Base-by-base conservation (phyloP, 2,797 vertebrate species). In the Mus spretus region DNA sequence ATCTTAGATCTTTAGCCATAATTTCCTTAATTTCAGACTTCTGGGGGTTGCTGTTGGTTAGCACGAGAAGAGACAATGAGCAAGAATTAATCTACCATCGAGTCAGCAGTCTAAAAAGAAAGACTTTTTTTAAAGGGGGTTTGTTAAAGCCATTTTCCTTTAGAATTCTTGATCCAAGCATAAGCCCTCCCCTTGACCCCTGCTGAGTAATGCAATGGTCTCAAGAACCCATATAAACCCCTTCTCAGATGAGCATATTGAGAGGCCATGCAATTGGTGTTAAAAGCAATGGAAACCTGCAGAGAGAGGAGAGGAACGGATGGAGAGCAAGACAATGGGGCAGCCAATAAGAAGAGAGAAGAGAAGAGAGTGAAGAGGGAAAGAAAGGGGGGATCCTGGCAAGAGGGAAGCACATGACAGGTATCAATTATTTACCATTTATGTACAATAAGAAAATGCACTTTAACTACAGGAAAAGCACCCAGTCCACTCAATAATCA, bases 381-480 rank as follows among this genome's bases (percentile, higher is more conserved):
- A 94, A 96, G 85, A 93, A 87, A 91, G 97, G 89, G 85, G 89
- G 93, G 96, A 93, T 70, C 97, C 94, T 34, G 81, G 96, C 98
- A 96, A 97, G 98, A 97, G 94, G 97, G 97, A 98, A 94, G 96
- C 98, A 98, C 97, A 98, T 98, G 98, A 98, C 98, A 99, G 98
- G 98, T 98, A 98, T 98, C 98, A 99, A 99, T 99, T 99, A 98
- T 99, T 99, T 98, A 99, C 98, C 98, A 97, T 98, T 99, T 98
- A 98, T 97, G 97, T 96, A 98, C 98, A 97, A 98, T 98, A 98
- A 98, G 98, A 98, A 98, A 98, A 98, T 97, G 97, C 97, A 97
- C 95, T 98, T 98, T 98, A 98, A 98, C 70, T 93, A 98, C 97
- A 97, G 97, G 97, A 98, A 98, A 98, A 98, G 97, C 98, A 98